Conservation (phyloP, 2,888 invertebrate genomes). For the Sphaeridia pumilis region DNA sequence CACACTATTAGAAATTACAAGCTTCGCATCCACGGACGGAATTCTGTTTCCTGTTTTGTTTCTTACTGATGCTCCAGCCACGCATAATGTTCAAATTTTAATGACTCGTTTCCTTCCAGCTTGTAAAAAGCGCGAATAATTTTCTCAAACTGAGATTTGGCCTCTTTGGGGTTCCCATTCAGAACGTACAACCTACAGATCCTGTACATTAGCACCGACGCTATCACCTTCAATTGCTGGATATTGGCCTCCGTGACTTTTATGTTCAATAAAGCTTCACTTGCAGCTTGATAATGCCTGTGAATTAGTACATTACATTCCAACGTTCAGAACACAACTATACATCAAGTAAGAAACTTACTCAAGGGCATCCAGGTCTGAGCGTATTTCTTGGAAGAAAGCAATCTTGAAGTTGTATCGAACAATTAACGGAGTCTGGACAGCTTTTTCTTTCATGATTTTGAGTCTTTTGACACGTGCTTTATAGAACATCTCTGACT, state of each 20-base stretch:
- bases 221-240: slow-evolving; percentile 86
- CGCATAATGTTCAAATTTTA: slow-evolving; percentile 87
- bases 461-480: slow-evolving; percentile 22
- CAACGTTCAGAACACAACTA: too few relatives aligned
- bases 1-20: too few relatives aligned
- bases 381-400: slow-evolving; percentile 84
- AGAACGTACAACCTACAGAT: slow-evolving; percentile 82
- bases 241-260: slow-evolving; percentile 64
- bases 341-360: slow-evolving; percentile 10
- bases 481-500: slow-evolving; percentile 23
- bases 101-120: slow-evolving; percentile 63
- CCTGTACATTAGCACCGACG: slow-evolving; percentile 91
- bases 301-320: too few relatives aligned
- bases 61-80: slow-evolving; percentile 91
- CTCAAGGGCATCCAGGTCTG: slow-evolving; percentile 64
- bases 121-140: slow-evolving; percentile 82
- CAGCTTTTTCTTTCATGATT: slow-evolving; percentile 79
- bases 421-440: slow-evolving; percentile 83
- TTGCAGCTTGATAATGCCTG: slow-evolving; percentile 29
- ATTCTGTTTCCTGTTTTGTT: too few relatives aligned
- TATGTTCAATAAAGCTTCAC: slow-evolving; percentile 22
- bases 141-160: slow-evolving; percentile 83
- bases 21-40: too few relatives aligned
- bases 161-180: slow-evolving; percentile 79
- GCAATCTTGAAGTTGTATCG: slow-evolving; percentile 95